Percentiles rank a stretch among this genome's conserved stretches.
These are phyloP conservation scores for Muscidifurax raptorellus DNA, from an alignment of 1,140 invertebrate genomes.

Conservation along the genomic window DNA sequence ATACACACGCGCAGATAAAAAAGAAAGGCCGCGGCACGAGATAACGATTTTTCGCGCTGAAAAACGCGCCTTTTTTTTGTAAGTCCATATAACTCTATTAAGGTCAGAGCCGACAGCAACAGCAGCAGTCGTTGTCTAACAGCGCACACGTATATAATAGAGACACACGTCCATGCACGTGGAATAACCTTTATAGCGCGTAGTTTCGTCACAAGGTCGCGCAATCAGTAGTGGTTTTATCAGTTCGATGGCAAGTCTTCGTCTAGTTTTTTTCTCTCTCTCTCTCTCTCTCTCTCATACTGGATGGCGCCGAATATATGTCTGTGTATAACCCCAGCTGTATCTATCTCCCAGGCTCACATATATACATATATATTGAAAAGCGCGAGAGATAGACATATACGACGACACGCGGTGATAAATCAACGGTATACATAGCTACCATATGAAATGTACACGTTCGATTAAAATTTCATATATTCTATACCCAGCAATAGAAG, in stretches of 20 bases:
- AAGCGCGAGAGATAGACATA: no score
- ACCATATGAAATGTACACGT: background rate
- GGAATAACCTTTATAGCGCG: slow-evolving; percentile 14
- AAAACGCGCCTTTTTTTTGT: no score
- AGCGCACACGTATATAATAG: no score
- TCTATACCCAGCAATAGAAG: no score
- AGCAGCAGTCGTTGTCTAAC: no score
- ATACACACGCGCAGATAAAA: no score
- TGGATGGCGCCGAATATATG: background rate
- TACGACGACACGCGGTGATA: no score
- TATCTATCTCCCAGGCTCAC: no score
- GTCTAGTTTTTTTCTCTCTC: slow-evolving; percentile 14
- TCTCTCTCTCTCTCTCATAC: background rate
- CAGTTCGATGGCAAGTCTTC: background rate
- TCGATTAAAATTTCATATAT: background rate
- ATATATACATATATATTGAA: no score
- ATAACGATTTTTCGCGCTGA: no score
- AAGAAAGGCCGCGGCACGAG: no score
- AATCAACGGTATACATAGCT: no score
- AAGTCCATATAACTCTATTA: background rate
- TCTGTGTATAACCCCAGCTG: background rate
- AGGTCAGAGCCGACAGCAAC: background rate
- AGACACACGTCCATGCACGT: slow-evolving; percentile 6
- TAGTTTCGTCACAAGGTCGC: slow-evolving; percentile 21
- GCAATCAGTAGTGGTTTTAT: slow-evolving; percentile 35